Conservation (phyloP, 2,797 vertebrate genomes). For the Tympanoctomys barrerae region DNA sequence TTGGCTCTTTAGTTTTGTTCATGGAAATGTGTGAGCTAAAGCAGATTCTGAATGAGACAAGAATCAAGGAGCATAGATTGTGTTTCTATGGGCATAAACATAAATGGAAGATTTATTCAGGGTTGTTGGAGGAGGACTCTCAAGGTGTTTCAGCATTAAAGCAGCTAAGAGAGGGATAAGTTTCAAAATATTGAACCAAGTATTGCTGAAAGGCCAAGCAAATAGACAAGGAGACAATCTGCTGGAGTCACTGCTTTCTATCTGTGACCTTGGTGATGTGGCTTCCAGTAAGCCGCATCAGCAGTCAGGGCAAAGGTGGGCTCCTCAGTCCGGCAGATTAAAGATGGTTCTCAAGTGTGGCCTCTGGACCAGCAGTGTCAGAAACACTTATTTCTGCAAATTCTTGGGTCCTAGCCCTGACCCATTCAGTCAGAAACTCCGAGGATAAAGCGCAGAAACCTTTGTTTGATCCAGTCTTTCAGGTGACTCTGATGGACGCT, state of each 20-base stretch:
- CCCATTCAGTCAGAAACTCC: background rate
- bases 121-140: background rate
- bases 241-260: background rate
- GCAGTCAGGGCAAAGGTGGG: background rate
- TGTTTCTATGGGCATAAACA: background rate
- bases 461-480: background rate
- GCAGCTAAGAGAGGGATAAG: background rate
- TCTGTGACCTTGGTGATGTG: background rate
- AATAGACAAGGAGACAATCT: background rate
- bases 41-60: constrained; percentile 26
- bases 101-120: background rate
- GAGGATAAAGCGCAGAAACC: background rate
- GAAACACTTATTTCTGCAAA: constrained; percentile 25
- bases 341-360: background rate
- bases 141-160: background rate
- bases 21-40: constrained; percentile 35
- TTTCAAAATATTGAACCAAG: background rate
- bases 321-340: background rate
- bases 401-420: background rate
- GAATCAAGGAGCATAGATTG: background rate
- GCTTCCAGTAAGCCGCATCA: background rate
- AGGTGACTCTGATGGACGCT: background rate
- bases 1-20: background rate
- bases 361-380: background rate
- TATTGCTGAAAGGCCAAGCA: background rate